Percentiles rank a stretch among this genome's conserved stretches.
These are phyloP conservation scores for Gymnoscopelus braueri DNA, from an alignment of 2,797 vertebrate genomes.

Conservation along the genomic window DNA sequence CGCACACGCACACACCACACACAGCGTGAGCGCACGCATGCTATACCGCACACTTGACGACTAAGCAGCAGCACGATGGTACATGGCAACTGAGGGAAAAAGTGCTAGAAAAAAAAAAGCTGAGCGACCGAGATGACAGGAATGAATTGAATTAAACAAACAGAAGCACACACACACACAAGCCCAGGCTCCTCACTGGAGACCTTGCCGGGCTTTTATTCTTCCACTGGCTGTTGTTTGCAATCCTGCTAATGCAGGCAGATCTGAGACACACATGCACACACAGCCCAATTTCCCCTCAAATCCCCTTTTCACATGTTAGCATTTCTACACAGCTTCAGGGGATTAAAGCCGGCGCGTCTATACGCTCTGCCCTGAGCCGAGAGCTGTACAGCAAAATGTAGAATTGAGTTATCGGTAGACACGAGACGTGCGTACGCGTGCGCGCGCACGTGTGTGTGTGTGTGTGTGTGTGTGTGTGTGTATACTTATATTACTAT, in stretches of 20 bases:
- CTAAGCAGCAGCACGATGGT: no score
- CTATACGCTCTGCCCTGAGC: slow-evolving; percentile 50
- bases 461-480: slow-evolving; percentile 1
- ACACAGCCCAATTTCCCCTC: slow-evolving; percentile 73
- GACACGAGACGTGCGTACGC: slow-evolving; percentile 31
- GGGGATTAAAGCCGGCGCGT: slow-evolving; percentile 74
- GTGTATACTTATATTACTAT: no score
- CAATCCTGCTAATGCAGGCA: slow-evolving; percentile 76
- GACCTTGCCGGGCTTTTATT: slow-evolving; percentile 34
- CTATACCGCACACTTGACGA: no score
- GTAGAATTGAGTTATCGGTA: slow-evolving; percentile 54
- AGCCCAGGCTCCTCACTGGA: neutral
- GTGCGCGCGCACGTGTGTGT: neutral
- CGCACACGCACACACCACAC: neutral
- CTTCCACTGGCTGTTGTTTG: slow-evolving; percentile 40
- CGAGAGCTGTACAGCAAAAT: slow-evolving; percentile 2
- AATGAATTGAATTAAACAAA: no score
- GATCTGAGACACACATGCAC: slow-evolving; percentile 71
- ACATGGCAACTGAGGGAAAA: no score
- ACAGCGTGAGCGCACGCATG: no score
- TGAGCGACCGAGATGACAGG: no score
- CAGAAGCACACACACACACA: neutral
- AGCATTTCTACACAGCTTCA: slow-evolving; percentile 76
- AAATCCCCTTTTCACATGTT: slow-evolving; percentile 82
- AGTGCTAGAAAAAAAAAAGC: no score